Evolutionary conservation across 2,888 invertebrate species (phyloP).

Genomic region (Eledona agricola): DNA sequence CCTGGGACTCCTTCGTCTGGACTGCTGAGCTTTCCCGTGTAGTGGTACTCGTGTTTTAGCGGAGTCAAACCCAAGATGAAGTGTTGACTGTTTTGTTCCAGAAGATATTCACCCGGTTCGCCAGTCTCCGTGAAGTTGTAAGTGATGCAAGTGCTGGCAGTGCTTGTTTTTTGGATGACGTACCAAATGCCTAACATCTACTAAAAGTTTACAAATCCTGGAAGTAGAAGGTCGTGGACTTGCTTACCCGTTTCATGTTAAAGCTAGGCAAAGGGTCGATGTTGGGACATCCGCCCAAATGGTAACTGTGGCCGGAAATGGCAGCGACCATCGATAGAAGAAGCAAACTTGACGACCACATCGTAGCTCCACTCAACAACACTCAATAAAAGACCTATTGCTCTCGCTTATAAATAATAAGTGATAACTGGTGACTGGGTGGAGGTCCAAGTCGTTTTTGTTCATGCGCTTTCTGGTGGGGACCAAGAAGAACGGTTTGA

Average conservation of each 20-base stretch:
- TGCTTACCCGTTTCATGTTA: constrained; percentile 76
- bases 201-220: constrained; percentile 37
- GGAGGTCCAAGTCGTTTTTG: background rate
- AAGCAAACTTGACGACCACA: constrained; percentile 1
- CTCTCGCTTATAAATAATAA: constrained; percentile 16
- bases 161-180: constrained; percentile 83
- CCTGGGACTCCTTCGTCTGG: constrained; percentile 73
- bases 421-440: constrained; percentile 4
- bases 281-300: constrained; percentile 76
- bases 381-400: constrained; percentile 4
- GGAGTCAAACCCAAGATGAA: constrained; percentile 75
- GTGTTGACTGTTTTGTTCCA: constrained; percentile 80
- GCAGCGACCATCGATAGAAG: background rate
- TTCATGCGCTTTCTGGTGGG: background rate
- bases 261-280: constrained; percentile 79
- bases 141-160: constrained; percentile 79
- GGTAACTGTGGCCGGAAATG: constrained; percentile 70
- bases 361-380: constrained; percentile 6
- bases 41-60: constrained; percentile 81
- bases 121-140: constrained; percentile 78
- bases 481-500: constrained; percentile 7
- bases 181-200: constrained; percentile 85
- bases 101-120: constrained; percentile 73
- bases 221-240: constrained; percentile 3
- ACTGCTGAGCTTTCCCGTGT: constrained; percentile 74